phyloP scores from a whole-genome alignment of 2,888 invertebrate species.

The Notodonta dromedarius region DNA sequence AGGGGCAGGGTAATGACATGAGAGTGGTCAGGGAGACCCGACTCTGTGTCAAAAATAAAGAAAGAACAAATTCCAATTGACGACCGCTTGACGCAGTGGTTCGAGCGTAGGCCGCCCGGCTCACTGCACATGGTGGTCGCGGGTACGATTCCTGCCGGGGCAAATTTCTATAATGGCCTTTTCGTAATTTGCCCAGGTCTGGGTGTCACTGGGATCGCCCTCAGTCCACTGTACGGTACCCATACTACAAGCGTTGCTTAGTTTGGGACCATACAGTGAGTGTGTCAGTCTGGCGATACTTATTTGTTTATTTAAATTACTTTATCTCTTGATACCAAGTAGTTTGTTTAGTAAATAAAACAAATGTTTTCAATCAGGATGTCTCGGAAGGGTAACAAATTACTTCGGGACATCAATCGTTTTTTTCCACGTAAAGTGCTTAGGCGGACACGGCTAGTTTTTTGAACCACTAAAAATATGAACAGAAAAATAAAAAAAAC shows the following conservation, averaged over 20 bases:
- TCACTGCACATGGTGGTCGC: too few relatives aligned
- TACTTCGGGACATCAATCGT: constrained; percentile 37
- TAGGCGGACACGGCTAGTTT: constrained; percentile 23
- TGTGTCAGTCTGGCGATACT: too few relatives aligned
- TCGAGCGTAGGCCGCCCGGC: too few relatives aligned
- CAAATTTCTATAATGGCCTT: too few relatives aligned
- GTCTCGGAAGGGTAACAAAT: constrained; percentile 34
- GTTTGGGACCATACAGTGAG: too few relatives aligned
- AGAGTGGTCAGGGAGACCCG: background rate
- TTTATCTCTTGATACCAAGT: background rate
- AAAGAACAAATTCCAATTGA: background rate
- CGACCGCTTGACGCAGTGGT: too few relatives aligned
- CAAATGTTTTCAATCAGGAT: constrained; percentile 24
- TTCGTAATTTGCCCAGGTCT: too few relatives aligned
- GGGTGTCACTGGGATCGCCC: too few relatives aligned
- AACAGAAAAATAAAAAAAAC: constrained; percentile 44
- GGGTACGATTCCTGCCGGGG: too few relatives aligned
- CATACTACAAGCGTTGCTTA: too few relatives aligned
- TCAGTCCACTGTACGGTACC: too few relatives aligned
- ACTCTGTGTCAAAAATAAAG: background rate
- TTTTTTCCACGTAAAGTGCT: constrained; percentile 32
- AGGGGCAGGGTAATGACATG: background rate
- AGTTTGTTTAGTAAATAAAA: constrained; percentile 12
- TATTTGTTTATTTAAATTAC: too few relatives aligned
- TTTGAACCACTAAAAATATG: constrained; percentile 45